Base-by-base conservation (phyloP, 2,797 vertebrate genomes). In the Galagoides demidoff region DNA sequence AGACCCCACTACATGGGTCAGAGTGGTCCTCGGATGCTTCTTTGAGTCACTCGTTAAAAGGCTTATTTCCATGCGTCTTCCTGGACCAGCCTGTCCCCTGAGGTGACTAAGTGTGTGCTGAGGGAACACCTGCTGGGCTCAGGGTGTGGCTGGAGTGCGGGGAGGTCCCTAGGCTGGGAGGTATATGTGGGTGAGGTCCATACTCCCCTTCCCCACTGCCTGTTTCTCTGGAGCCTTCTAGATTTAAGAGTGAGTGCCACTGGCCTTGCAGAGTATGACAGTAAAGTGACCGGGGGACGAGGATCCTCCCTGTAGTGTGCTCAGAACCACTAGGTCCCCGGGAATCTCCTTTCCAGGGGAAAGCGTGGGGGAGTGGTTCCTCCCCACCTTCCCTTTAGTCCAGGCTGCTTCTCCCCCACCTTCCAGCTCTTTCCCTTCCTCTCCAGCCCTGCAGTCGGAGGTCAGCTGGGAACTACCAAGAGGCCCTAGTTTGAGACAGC, bases 321-420 rank as follows among this genome's bases (percentile, higher is more conserved):
- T 22, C 43, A 27, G 27, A 73, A 27, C 16, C 19, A 29, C 39
- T 27, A 76, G 17, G 64, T 52, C 34, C 12, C 39, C 27, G 17
- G 85, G 77, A 68, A 31, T 34, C 52, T 49, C 74, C n/a, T 39
- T 25, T 3, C 19, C 9, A 3, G 2, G 0, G 17, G 1, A 19
- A 11, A 7, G 37, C 34, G 2, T 0, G 0, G 13, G 37, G 27
- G 12, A 34, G 14, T 20, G 49, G 39, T 17, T 23, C 29, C 81
- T 76, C 5, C 0, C 31, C 74, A 63, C 10, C 3, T 25, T 14
- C 19, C 16, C 0, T 31, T 23, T n/a, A 83, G 34, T 45, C 17
- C 31, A 31, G 22, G 13, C 1, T 17, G 5, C 13, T 19, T 12
- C 14, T 16, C 34, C 52, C 27, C 81, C 23, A 7, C 73, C 43